Evolutionary conservation across 2,888 invertebrate genomes (phyloP).

Genomic region (Caenorhabditis wallacei): DNA sequence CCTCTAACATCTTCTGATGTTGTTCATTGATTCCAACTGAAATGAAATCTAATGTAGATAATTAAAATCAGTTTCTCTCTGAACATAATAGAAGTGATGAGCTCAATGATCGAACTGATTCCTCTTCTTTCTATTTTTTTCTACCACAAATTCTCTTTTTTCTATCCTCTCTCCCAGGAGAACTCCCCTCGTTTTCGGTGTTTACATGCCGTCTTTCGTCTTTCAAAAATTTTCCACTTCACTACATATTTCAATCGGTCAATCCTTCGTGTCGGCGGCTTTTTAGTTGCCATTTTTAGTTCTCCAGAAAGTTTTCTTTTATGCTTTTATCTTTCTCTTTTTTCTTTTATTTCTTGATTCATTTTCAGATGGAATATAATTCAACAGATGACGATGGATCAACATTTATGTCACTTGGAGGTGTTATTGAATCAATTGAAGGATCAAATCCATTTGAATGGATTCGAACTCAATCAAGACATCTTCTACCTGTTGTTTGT

Average conservation of each 20-base stretch:
- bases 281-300: conserved; percentile 29
- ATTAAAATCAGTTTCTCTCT: too few relatives aligned
- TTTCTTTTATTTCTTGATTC: not conserved
- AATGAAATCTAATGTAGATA: too few relatives aligned
- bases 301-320: conserved; percentile 1
- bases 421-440: conserved; percentile 47
- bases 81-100: too few relatives aligned
- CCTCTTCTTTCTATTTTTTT: not conserved
- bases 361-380: conserved; percentile 29
- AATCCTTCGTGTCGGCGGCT: conserved; percentile 11
- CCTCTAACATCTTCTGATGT: too few relatives aligned
- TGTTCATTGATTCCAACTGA: too few relatives aligned
- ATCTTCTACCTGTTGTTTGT: conserved; percentile 72
- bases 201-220: conserved; percentile 43
- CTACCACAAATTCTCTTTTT: not conserved
- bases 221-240: conserved; percentile 49
- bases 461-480: conserved; percentile 60
- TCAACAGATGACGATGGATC: conserved; percentile 33
- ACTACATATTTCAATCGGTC: conserved; percentile 52
- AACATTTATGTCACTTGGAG: conserved; percentile 45
- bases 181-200: conserved; percentile 27
- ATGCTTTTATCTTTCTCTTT: not conserved
- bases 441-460: conserved; percentile 60
- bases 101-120: not conserved
- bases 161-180: conserved; percentile 28